These are phyloP conservation scores for Miniopterus natalensis DNA, from an alignment of 2,113 vertebrate species.

Conservation along the genomic window DNA sequence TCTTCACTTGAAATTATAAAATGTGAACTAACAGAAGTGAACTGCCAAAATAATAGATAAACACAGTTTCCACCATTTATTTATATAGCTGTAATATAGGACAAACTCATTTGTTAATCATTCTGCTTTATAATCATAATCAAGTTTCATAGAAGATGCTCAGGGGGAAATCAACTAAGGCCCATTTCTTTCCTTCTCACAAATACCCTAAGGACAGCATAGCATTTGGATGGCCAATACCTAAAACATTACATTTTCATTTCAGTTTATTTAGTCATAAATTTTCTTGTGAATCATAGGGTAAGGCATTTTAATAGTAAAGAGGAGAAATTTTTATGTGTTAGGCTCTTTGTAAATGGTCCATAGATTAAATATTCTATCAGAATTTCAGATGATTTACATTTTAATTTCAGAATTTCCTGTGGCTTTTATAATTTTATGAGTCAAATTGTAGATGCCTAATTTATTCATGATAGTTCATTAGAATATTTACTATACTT, in stretches of 20 bases:
- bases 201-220: background rate
- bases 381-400: background rate
- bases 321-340: background rate
- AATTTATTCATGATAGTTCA: background rate
- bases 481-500: background rate
- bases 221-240: background rate
- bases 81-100: background rate
- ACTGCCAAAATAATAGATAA: background rate
- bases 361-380: background rate
- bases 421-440: background rate
- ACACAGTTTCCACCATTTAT: background rate
- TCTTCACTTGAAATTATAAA: background rate
- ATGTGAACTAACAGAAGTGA: background rate
- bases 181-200: background rate
- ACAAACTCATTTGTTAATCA: background rate
- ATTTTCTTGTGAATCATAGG: background rate
- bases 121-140: background rate
- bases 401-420: background rate
- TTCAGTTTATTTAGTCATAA: slow-evolving; percentile 38
- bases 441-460: background rate
- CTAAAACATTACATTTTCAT: background rate
- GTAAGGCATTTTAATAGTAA: background rate
- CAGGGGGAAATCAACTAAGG: background rate
- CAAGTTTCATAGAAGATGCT: background rate
- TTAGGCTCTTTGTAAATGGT: background rate